Percentiles rank a stretch among this genome's conserved stretches.
Conservation (phyloP, 2,113 vertebrate species). For the Aspidoscelis tigris region DNA sequence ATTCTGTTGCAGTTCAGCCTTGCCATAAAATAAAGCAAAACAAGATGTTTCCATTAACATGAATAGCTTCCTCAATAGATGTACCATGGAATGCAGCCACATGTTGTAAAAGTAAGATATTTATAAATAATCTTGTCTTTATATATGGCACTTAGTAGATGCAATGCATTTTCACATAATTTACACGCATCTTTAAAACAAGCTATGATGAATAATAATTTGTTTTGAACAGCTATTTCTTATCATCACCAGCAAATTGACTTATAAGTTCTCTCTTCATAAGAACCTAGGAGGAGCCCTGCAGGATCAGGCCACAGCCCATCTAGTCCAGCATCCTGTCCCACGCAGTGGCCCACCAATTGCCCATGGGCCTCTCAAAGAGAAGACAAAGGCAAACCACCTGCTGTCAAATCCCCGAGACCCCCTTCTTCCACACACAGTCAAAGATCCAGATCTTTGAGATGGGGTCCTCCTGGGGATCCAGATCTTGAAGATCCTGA, state of each 20-base stretch:
- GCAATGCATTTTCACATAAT: constrained; percentile 19
- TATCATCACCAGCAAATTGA: constrained; percentile 13
- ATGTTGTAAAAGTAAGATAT: not conserved
- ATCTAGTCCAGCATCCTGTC: no score
- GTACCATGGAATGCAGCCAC: not conserved
- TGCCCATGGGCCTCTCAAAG: no score
- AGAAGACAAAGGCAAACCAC: no score
- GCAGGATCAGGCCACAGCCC: no score
- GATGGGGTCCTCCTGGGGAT: no score
- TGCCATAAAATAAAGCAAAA: not conserved
- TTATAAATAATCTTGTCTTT: constrained; percentile 19
- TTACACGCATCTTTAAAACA: constrained; percentile 13
- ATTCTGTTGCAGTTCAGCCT: not conserved
- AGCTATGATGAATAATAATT: not conserved
- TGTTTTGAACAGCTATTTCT: not conserved
- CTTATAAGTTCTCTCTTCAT: not conserved
- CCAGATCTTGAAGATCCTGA: no score
- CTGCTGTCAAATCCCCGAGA: no score
- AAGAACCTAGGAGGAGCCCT: no score
- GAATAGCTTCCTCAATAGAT: constrained; percentile 19
- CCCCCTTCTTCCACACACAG: no score
- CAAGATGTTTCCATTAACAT: constrained; percentile 15
- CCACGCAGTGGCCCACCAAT: no score
- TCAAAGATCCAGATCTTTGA: no score
- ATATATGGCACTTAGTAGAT: constrained; percentile 1